Evolutionary conservation across 2,797 vertebrate species (phyloP).

Genomic region (Onychomys arenicola): DNA sequence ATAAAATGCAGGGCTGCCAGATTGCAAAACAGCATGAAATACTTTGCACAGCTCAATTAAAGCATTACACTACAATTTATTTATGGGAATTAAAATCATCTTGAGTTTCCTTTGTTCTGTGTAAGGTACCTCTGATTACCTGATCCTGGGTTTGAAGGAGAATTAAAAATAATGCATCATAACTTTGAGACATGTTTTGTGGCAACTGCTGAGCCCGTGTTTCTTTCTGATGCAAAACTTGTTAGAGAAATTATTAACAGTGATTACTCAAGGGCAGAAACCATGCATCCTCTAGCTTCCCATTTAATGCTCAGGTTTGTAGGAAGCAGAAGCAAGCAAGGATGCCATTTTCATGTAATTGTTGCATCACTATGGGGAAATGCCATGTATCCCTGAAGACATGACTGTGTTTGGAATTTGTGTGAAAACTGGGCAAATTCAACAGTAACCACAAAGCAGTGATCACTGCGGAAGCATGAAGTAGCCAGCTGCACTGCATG

Average conservation of each 20-base stretch:
- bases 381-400: constrained; percentile 58
- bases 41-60: not conserved
- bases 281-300: constrained; percentile 23
- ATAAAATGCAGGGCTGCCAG: not conserved
- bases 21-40: not conserved
- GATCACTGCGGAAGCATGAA: not conserved
- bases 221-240: constrained; percentile 62
- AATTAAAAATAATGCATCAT: constrained; percentile 59
- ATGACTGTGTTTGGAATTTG: constrained; percentile 45
- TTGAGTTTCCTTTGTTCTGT: constrained; percentile 47
- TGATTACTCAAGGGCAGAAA: constrained; percentile 63
- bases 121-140: constrained; percentile 20
- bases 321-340: constrained; percentile 56
- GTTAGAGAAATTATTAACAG: constrained; percentile 64
- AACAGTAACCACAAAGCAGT: constrained; percentile 42
- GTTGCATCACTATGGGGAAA: constrained; percentile 33
- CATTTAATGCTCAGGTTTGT: constrained; percentile 68
- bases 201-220: constrained; percentile 32
- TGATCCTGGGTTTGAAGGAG: constrained; percentile 55
- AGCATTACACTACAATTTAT: constrained; percentile 38
- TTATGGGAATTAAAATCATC: constrained; percentile 10
- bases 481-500: constrained; percentile 42
- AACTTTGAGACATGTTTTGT: constrained; percentile 47
- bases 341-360: constrained; percentile 66
- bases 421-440: constrained; percentile 50